phyloP scores from a whole-genome alignment of 2,797 vertebrate species.

The Sphenopsis melanotis region DNA sequence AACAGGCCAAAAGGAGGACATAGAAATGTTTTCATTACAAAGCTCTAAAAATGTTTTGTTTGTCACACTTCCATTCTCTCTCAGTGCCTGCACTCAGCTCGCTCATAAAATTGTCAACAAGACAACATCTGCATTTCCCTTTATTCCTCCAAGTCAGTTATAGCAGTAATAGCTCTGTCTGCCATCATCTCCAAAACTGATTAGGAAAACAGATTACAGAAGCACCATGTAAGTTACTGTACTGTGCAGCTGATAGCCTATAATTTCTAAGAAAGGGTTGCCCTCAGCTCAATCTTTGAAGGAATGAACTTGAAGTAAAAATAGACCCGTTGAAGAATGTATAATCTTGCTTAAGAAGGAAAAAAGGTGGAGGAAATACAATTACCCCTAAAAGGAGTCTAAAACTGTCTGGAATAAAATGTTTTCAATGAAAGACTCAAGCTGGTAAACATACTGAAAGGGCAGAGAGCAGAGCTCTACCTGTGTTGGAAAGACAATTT shows the following conservation, averaged over 20 bases:
- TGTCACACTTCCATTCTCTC: not conserved
- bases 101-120: not conserved
- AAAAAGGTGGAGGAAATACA: not conserved
- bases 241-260: constrained; percentile 11
- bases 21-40: not conserved
- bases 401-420: not conserved
- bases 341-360: not conserved
- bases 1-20: not conserved
- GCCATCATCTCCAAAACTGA: not conserved
- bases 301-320: not conserved
- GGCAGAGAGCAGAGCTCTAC: not conserved
- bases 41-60: not conserved
- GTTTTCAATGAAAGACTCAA: not conserved
- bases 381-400: not conserved
- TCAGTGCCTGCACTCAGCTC: not conserved
- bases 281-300: not conserved
- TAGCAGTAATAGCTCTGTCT: not conserved
- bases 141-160: not conserved
- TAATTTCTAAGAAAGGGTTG: not conserved
- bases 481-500: not conserved
- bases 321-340: not conserved
- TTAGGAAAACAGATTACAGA: not conserved
- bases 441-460: not conserved
- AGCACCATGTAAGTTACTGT: not conserved
- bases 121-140: not conserved